Evolutionary conservation across 2,888 invertebrate species (phyloP), one percentile per base, ranked within the genome.

Genomic region (Lepidocyrtinus sp.): DNA sequence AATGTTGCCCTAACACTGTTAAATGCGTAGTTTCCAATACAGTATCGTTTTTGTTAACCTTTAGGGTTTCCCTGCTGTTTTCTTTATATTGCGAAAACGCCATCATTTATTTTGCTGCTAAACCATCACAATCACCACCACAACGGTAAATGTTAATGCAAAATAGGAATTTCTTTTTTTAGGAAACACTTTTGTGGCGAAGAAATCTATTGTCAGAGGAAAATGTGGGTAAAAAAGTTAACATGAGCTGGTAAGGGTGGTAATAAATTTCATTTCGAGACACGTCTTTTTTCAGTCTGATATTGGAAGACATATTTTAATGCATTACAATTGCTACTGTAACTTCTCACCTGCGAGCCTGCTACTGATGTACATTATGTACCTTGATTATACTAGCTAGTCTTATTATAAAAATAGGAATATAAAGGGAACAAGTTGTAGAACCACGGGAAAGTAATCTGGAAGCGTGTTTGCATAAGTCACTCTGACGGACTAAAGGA

Each of bases 391-490:
- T 36, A 36, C 5, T 36, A 36, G 36, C 36, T 36, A 7, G 36
- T 36, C 36, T 36, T 36, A 36, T 36, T 36, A 36, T 36, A 12
- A 36, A 36, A 36, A 36, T 36, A 36, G 5, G 36, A 36, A 36
- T 36, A 36, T 7, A 36, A 36, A 36, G 21, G 25, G 27, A 50
- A 26, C 27, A 67, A 5, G 67, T 45, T 19, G 15, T n/a, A 64
- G 19, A 50, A 65, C 50, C 15, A 61, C 24, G 24, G 19, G 65
- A 65, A 69, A 59, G 64, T 65, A 76, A 76, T 76, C 70, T 76
- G 65, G 26, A 63, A 71, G 25, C 65, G 68, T 76, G 71, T 76
- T 76, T 76, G 76, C 71, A 71, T 59, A 76, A 55, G 64, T 25
- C 55, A 45, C 3, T 21, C 12, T 71, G 1, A 19, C 17, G 1